Conservation (phyloP, 2,888 invertebrate species). For the Chloromyia formosa region DNA sequence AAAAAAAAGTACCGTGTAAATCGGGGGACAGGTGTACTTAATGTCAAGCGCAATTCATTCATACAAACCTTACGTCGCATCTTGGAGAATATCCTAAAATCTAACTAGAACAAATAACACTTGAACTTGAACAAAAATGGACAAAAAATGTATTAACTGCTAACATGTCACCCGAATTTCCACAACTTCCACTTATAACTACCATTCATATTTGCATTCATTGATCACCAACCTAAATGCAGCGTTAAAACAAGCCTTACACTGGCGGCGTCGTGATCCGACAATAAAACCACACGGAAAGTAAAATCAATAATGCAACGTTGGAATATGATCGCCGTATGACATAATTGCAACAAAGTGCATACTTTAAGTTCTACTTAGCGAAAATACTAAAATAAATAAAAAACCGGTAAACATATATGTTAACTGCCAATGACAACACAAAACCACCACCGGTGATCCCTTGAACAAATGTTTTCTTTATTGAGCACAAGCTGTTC, state of each 20-base stretch:
- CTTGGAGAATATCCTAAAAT: no score
- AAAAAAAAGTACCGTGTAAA: no score
- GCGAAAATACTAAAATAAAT: neutral
- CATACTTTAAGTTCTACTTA: constrained; percentile 5
- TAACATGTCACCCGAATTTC: neutral
- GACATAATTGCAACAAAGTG: constrained; percentile 32
- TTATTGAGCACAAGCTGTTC: constrained; percentile 6
- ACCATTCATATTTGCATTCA: constrained; percentile 3
- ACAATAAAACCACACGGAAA: constrained; percentile 19
- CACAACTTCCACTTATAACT: neutral
- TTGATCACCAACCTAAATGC: neutral
- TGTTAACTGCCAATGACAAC: neutral
- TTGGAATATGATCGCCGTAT: constrained; percentile 25
- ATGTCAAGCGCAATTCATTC: no score
- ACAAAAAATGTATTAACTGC: no score
- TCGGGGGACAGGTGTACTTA: no score
- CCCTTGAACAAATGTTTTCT: constrained; percentile 20
- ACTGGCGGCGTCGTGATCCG: neutral
- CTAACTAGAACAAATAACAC: no score
- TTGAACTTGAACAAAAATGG: no score
- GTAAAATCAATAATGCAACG: neutral
- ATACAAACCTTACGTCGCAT: no score
- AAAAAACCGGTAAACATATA: neutral
- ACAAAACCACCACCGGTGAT: neutral
- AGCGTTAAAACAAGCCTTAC: constrained; percentile 1